These are phyloP conservation scores for Columba janthina DNA, from an alignment of 2,113 vertebrate species.

Conservation along the genomic window DNA sequence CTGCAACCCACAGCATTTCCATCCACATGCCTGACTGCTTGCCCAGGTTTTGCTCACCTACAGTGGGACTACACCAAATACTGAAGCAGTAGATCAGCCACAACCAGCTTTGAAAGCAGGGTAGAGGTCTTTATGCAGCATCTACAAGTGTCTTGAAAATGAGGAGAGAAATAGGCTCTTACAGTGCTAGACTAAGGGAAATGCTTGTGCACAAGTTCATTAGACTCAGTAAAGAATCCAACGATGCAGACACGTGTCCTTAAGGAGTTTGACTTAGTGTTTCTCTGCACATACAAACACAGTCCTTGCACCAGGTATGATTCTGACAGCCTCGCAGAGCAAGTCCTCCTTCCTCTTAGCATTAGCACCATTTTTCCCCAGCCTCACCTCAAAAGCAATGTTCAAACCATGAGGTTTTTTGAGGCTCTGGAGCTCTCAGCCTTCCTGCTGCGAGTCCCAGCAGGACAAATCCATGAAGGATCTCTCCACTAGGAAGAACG, in stretches of 20 bases:
- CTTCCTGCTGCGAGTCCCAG: not conserved
- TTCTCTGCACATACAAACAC: not conserved
- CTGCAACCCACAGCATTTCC: rapidly evolving
- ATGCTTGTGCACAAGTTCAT: not conserved
- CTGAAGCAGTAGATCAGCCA: not conserved
- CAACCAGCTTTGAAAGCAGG: not conserved
- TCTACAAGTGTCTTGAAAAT: not conserved
- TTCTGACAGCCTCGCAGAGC: not conserved
- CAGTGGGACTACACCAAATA: not conserved
- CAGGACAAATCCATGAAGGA: not conserved
- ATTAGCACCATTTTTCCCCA: not conserved
- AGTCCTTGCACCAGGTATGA: not conserved
- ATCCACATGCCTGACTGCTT: rapidly evolving
- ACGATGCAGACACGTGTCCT: not conserved
- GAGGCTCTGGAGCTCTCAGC: not conserved
- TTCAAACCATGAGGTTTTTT: not conserved
- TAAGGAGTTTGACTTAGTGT: not conserved
- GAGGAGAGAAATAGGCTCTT: not conserved
- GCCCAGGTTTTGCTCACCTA: not conserved
- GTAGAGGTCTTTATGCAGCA: not conserved
- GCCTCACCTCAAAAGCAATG: not conserved
- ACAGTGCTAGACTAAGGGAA: not conserved
- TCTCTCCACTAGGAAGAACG: not conserved
- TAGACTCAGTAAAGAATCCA: not conserved
- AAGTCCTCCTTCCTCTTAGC: not conserved